These are phyloP conservation scores for Drosophila eugracilis DNA, from an alignment of 1,140 invertebrate species.

Conservation along the genomic window DNA sequence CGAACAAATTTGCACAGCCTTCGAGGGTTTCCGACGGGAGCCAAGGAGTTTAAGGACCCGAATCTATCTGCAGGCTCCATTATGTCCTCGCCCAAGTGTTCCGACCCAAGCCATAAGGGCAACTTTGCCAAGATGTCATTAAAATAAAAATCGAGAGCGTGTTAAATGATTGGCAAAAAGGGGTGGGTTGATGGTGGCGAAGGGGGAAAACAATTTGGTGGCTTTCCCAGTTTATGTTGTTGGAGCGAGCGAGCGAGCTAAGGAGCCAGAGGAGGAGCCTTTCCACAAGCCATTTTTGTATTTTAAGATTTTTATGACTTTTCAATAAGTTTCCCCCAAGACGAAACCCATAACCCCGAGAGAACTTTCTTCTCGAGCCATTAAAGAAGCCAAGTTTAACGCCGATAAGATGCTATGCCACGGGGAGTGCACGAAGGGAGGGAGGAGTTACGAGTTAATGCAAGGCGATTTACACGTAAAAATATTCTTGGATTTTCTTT, in stretches of 20 bases:
- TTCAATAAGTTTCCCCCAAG: slow-evolving; percentile 60
- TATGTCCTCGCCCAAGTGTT: slow-evolving; percentile 13
- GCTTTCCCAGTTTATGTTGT: slow-evolving; percentile 48
- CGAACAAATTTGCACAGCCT: slow-evolving; percentile 38
- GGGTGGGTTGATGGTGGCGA: slow-evolving; percentile 1
- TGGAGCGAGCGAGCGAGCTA: no score
- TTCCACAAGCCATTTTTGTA: slow-evolving; percentile 25
- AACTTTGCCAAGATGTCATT: slow-evolving; percentile 68
- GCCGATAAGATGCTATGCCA: slow-evolving; percentile 30
- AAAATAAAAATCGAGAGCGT: slow-evolving; percentile 79
- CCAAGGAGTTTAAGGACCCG: neutral
- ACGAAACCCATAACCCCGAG: slow-evolving; percentile 9
- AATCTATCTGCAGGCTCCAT: slow-evolving; percentile 4
- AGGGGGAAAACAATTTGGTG: slow-evolving; percentile 59
- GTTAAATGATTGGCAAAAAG: slow-evolving; percentile 76
- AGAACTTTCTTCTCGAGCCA: slow-evolving; percentile 25
- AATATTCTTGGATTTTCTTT: neutral
- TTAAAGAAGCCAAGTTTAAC: slow-evolving; percentile 39
- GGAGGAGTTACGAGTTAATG: neutral
- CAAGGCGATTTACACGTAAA: neutral
- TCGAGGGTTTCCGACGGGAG: neutral
- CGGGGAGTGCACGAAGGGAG: neutral
- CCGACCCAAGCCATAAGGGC: slow-evolving; percentile 49
- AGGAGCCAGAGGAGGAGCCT: no score
- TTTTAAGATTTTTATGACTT: slow-evolving; percentile 67